Conservation (phyloP, 2,113 vertebrate species). For the Jaculus jaculus region DNA sequence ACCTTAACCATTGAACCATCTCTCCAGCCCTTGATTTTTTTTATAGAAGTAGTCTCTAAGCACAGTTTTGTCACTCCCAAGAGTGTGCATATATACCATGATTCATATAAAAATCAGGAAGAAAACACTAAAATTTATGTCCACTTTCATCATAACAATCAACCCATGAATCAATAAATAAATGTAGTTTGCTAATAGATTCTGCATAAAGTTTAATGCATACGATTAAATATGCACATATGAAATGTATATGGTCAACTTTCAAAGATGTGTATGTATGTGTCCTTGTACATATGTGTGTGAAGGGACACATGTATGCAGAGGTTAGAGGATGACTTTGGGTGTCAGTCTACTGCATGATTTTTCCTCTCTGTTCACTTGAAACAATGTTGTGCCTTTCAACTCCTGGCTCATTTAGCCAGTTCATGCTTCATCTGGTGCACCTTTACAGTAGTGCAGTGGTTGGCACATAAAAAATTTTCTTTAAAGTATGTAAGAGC, state of each 20-base stretch:
- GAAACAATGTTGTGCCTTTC: no score
- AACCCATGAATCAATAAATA: constrained; percentile 1
- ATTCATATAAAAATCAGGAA: not conserved
- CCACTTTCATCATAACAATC: constrained; percentile 15
- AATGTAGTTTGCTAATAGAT: not conserved
- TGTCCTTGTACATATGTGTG: no score
- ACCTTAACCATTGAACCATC: no score
- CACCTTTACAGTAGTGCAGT: not conserved
- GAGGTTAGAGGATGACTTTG: no score
- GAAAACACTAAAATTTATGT: constrained; percentile 29
- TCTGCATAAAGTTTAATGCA: not conserved
- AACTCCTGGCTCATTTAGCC: no score
- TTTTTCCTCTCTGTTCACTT: no score
- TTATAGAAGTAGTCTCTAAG: not conserved
- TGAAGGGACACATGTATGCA: no score
- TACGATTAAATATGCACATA: not conserved
- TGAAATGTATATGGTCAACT: not conserved
- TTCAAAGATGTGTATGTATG: no score
- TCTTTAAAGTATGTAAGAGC: not conserved
- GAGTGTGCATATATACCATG: not conserved
- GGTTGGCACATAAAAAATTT: not conserved
- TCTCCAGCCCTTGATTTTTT: not conserved
- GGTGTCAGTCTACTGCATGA: no score
- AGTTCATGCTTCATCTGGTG: no score
- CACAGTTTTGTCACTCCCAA: not conserved